Percentiles rank a stretch among this genome's conserved stretches.
Evolutionary conservation across 1,140 invertebrate species (phyloP).

Genomic region (Oscheius sp.): DNA sequence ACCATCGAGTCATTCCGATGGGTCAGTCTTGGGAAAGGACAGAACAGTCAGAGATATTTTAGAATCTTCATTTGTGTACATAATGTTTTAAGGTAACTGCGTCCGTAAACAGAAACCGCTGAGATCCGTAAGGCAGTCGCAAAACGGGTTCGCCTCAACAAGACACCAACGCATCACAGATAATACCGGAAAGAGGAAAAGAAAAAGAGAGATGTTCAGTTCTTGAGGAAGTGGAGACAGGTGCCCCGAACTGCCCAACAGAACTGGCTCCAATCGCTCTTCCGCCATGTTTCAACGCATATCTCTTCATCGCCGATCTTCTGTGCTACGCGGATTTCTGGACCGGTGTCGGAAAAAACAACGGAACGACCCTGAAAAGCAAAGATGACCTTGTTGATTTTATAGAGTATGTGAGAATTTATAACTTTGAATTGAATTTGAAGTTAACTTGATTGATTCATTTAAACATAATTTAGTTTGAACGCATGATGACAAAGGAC

Average conservation of each 20-base stretch:
- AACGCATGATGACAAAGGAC: no score
- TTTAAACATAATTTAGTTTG: no score
- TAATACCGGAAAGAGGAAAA: not conserved
- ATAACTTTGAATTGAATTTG: not conserved
- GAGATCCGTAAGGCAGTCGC: not conserved
- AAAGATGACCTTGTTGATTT: not conserved
- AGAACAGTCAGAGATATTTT: not conserved
- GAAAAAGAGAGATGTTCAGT: not conserved
- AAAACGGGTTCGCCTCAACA: not conserved
- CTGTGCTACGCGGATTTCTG: slow-evolving; percentile 28
- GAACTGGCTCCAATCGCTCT: slow-evolving; percentile 33
- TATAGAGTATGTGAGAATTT: not conserved
- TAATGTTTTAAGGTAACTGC: no score
- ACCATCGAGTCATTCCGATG: no score
- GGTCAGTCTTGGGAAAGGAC: no score
- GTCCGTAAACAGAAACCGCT: not conserved
- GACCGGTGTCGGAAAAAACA: slow-evolving; percentile 7
- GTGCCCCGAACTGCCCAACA: slow-evolving; percentile 34
- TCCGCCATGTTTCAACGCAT: slow-evolving; percentile 31
- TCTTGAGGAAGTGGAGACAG: slow-evolving; percentile 30
- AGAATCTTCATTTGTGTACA: no score
- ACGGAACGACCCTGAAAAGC: slow-evolving; percentile 24
- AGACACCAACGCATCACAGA: not conserved
- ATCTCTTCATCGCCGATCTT: slow-evolving; percentile 17
- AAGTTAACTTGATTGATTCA: not conserved